These are phyloP conservation scores for Buathra laborator DNA, from an alignment of 2,888 invertebrate genomes.

Conservation along the genomic window DNA sequence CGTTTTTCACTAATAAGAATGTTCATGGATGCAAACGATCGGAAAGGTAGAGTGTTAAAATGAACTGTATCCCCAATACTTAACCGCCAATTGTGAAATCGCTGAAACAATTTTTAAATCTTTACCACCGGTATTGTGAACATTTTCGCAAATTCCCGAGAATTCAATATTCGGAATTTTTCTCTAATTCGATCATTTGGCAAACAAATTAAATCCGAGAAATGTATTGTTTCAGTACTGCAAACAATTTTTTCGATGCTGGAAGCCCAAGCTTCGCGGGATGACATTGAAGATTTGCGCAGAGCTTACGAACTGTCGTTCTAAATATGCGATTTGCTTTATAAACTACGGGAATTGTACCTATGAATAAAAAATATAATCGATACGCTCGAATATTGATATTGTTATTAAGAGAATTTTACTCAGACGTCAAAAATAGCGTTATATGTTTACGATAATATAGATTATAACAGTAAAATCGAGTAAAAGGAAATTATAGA, in stretches of 20 bases:
- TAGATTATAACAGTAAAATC: too few species aligned
- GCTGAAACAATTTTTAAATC: neutral
- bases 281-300: conserved; percentile 16
- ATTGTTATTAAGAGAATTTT: neutral
- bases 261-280: conserved; percentile 22
- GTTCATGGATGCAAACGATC: conserved; percentile 82
- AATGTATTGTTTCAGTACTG: conserved; percentile 46
- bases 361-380: conserved; percentile 1
- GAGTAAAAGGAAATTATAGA: too few species aligned
- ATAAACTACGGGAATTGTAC: neutral
- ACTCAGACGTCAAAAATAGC: too few species aligned
- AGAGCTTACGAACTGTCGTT: conserved; percentile 22
- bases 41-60: conserved; percentile 70
- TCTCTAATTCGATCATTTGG: neutral
- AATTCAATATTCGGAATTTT: neutral
- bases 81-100: neutral
- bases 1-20: conserved; percentile 83
- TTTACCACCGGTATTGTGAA: neutral
- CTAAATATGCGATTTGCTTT: conserved; percentile 28
- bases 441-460: too few species aligned
- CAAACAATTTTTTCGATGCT: conserved; percentile 37
- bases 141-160: neutral
- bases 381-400: neutral
- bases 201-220: neutral
- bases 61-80: too few species aligned